These are phyloP conservation scores for Gymnodraco acuticeps DNA, from an alignment of 2,797 vertebrate species.

Conservation along the genomic window DNA sequence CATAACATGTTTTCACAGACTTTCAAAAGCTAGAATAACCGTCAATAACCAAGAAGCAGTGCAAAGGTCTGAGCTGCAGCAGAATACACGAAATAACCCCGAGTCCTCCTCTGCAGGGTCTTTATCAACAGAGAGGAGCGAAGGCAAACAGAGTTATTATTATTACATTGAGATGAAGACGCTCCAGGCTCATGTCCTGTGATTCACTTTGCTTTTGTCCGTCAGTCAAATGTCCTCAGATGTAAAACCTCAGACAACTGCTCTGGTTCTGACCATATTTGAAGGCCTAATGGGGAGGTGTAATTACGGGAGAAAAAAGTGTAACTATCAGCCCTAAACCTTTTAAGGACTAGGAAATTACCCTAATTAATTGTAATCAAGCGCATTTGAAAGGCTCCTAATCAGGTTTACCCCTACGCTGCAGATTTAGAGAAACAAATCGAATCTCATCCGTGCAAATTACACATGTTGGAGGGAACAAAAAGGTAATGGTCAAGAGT, in stretches of 20 bases:
- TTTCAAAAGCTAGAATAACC: background rate
- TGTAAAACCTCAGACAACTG: background rate
- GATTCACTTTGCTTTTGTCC: background rate
- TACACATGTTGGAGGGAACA: background rate
- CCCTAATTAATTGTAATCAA: constrained; percentile 14
- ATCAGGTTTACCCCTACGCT: background rate
- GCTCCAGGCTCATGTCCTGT: constrained; percentile 20
- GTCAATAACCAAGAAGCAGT: constrained; percentile 11
- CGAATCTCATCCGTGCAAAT: background rate
- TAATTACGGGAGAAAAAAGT: background rate
- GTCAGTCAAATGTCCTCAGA: constrained; percentile 15
- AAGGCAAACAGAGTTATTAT: constrained; percentile 50
- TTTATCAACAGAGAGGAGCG: constrained; percentile 42
- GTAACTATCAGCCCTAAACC: constrained; percentile 7
- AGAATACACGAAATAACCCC: constrained; percentile 12
- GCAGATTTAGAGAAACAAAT: constrained; percentile 14
- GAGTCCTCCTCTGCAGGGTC: constrained; percentile 9
- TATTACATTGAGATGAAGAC: constrained; percentile 37
- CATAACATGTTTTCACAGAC: background rate
- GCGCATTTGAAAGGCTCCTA: background rate
- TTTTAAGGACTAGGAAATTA: constrained; percentile 13
- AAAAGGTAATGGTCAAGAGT: background rate
- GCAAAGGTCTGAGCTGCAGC: constrained; percentile 19
- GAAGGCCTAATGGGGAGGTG: background rate
- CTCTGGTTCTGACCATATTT: background rate